These are phyloP conservation scores for Drosophila insularis DNA, from an alignment of 1,140 invertebrate species.

Conservation along the genomic window DNA sequence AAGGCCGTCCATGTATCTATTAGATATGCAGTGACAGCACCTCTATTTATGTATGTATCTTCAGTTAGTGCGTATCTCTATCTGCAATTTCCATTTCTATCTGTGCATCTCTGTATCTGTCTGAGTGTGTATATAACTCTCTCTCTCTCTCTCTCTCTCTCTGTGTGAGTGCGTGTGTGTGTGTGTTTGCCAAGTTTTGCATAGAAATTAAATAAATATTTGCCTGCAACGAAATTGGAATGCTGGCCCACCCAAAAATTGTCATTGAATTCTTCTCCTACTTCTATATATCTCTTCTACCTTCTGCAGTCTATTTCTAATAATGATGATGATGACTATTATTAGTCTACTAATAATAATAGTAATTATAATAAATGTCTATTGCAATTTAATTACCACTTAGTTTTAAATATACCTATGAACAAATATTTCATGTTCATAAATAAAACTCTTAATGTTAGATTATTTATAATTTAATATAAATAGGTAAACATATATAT, in stretches of 20 bases:
- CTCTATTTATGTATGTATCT: conserved; percentile 54
- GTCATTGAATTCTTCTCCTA: conserved; percentile 33
- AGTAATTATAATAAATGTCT: not conserved
- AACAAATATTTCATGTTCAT: conserved; percentile 4
- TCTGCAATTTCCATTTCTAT: conserved; percentile 32
- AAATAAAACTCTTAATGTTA: conserved; percentile 3
- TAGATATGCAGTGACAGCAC: conserved; percentile 62
- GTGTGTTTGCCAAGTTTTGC: conserved; percentile 55
- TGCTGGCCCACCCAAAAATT: conserved; percentile 47
- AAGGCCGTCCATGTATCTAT: conserved; percentile 27
- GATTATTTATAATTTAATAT: not conserved
- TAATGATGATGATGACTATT: conserved; percentile 24
- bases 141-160: not conserved
- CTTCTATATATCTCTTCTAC: not conserved
- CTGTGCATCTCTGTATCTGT: conserved; percentile 1
- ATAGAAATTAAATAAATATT: conserved; percentile 78
- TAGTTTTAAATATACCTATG: conserved; percentile 4
- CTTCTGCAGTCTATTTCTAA: conserved; percentile 15
- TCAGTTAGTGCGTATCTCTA: conserved; percentile 12
- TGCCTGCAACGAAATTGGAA: conserved; percentile 74
- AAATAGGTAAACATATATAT: not conserved
- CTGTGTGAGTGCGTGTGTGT: conserved; percentile 27
- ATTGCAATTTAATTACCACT: conserved; percentile 31
- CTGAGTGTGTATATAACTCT: conserved; percentile 10
- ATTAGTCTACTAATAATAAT: not conserved